Evolutionary conservation across 2,888 invertebrate species (phyloP).

Genomic region (Strigamia crassipes): DNA sequence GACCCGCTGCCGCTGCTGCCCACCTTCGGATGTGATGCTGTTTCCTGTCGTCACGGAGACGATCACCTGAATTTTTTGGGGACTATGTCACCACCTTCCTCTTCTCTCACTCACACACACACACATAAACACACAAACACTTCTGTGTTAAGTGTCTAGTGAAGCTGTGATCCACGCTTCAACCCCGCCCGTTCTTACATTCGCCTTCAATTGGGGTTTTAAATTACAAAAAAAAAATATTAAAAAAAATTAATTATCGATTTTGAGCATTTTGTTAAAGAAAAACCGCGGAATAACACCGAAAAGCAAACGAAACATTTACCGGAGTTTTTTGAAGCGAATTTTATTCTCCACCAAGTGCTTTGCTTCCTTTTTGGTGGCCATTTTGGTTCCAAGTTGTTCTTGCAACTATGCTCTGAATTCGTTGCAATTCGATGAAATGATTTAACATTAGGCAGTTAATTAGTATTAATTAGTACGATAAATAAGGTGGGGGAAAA

Average conservation of each 20-base stretch:
- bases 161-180: background rate
- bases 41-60: background rate
- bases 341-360: background rate
- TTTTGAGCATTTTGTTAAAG: background rate
- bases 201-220: constrained; percentile 8
- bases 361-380: background rate
- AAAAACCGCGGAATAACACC: background rate
- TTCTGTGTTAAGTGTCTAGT: background rate
- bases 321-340: background rate
- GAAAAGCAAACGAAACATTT: constrained; percentile 10
- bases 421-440: background rate
- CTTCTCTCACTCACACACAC: background rate
- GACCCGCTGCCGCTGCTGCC: constrained; percentile 4
- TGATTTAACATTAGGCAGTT: background rate
- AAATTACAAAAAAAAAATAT: no score
- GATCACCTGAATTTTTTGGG: background rate
- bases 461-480: background rate
- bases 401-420: background rate
- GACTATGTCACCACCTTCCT: constrained; percentile 6
- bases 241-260: no score
- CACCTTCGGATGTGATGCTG: background rate
- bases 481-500: background rate
- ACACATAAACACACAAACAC: background rate
- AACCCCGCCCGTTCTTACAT: constrained; percentile 10
- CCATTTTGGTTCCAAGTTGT: background rate